These are phyloP conservation scores for Pseudococcus jackbeardsleyi DNA, from an alignment of 2,888 invertebrate genomes.

Conservation along the genomic window DNA sequence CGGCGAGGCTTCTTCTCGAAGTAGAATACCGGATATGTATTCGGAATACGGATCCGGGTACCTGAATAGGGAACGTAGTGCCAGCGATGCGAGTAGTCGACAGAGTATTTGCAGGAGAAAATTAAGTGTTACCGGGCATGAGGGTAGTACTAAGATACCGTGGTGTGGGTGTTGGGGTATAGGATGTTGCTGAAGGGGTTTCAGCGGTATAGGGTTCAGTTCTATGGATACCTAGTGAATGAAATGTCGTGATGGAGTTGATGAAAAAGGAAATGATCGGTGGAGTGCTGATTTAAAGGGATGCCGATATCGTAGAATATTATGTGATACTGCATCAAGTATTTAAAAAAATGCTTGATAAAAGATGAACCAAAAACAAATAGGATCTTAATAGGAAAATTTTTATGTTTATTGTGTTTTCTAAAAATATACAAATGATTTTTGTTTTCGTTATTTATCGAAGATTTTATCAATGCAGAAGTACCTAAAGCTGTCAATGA, in stretches of 20 bases:
- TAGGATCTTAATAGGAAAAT: constrained; percentile 6
- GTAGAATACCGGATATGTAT: constrained; percentile 68
- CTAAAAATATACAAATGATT: background rate
- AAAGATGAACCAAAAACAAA: background rate
- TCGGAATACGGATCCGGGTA: constrained; percentile 69
- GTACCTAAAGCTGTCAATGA: no score
- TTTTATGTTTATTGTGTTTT: constrained; percentile 10
- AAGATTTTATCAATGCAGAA: background rate
- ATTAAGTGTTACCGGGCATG: constrained; percentile 76
- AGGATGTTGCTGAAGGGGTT: constrained; percentile 73
- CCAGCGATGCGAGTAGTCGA: constrained; percentile 74
- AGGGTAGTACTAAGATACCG: constrained; percentile 77
- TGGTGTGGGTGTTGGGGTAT: constrained; percentile 91
- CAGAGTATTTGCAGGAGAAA: constrained; percentile 75
- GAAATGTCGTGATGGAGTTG: background rate
- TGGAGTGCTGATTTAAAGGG: background rate
- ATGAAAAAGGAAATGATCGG: background rate
- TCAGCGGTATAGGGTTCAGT: background rate
- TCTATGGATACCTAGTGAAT: background rate
- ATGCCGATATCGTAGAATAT: background rate
- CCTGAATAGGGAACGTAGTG: constrained; percentile 76
- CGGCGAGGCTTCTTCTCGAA: constrained; percentile 65
- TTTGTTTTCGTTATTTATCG: background rate
- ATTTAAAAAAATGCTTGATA: background rate
- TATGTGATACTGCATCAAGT: background rate